Evolutionary conservation across 2,797 vertebrate species (phyloP), one percentile per base, ranked within the genome.

Genomic region (Malurus splendens): DNA sequence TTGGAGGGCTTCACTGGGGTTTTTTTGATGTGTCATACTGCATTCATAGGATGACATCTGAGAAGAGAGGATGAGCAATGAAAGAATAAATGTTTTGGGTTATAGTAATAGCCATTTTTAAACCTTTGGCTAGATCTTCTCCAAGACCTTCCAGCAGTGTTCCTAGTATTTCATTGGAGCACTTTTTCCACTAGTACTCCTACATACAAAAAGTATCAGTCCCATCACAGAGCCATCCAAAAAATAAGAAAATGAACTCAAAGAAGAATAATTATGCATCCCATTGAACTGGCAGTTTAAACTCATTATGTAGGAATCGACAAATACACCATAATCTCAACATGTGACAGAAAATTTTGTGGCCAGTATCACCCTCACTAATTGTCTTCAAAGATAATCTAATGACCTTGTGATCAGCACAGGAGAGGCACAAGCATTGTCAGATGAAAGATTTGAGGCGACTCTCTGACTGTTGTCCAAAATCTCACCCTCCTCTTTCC

Each of bases 1-100:
- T 90, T 90, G 79, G 70, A 88, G 32, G 27, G 38, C 11, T 73
- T 89, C 78, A 45, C 2, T 56, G 73, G 59, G 59, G 54, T 9
- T 39, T 87, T 87, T 93, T 92, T 91, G 62, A 86, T 90, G 82
- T 64, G 76, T 92, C 92, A 87, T 51, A 48, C 48, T 74, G 57
- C 75, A 87, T 82, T 95, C 81, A 82, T 65, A 54, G 60, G 28
- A 76, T 54, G 74, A 64, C 14, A 85, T 47, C 67, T 70, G 80
- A 91, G 79, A 80, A 82, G 56, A 89, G 28, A 72, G 78, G 64
- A 92, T 76, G 89, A 91, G 60, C 48, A 79, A 70, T 41, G 50
- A 89, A 87, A 90, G 48, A 87, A 90, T 55, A 90, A 68, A 81
- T 79, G 45, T 42, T 93, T 92, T 45, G 14, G 32, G 52, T 79